A percentile compares a stretch with the other conserved stretches of the same genome.
Conservation (phyloP, 2,888 invertebrate species). For the Rhingia rostrata region DNA sequence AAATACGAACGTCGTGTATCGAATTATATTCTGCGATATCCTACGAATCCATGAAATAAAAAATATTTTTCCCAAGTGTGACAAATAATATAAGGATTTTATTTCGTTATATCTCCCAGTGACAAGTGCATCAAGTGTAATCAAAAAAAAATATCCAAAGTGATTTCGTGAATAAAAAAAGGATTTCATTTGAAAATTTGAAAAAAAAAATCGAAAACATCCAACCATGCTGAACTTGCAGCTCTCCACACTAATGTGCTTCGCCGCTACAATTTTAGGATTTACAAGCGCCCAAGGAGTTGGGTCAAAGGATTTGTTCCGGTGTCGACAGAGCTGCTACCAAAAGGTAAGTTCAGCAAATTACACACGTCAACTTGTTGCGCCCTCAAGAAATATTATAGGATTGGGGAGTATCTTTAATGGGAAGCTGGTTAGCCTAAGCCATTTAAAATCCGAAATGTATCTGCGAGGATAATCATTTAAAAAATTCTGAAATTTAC, state of each 20-base stretch:
- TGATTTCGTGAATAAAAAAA: conserved; percentile 27
- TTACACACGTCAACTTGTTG: conserved; percentile 54
- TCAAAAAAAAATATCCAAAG: conserved; percentile 22
- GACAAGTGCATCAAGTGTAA: too few relatives aligned
- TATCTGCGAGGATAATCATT: too few relatives aligned
- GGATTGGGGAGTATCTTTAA: background rate
- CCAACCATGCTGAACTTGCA: conserved; percentile 58
- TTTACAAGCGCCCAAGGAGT: conserved; percentile 74
- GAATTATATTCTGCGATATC: conserved; percentile 26
- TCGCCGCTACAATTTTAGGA: conserved; percentile 69
- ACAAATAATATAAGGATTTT: background rate
- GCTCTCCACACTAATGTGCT: conserved; percentile 36
- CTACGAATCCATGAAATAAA: conserved; percentile 20
- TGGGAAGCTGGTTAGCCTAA: too few relatives aligned
- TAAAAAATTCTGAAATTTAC: too few relatives aligned
- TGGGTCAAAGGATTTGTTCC: conserved; percentile 80
- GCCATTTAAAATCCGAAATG: too few relatives aligned
- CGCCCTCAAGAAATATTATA: conserved; percentile 9
- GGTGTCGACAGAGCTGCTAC: conserved; percentile 82
- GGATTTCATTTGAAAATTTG: conserved; percentile 20
- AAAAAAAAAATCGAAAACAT: conserved; percentile 15
- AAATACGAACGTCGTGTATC: conserved; percentile 53
- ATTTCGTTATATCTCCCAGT: background rate
- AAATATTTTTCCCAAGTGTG: background rate
- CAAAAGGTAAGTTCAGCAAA: conserved; percentile 79